Evolutionary conservation across 2,888 invertebrate genomes (phyloP).

Genomic region (Allolobophora icterica): DNA sequence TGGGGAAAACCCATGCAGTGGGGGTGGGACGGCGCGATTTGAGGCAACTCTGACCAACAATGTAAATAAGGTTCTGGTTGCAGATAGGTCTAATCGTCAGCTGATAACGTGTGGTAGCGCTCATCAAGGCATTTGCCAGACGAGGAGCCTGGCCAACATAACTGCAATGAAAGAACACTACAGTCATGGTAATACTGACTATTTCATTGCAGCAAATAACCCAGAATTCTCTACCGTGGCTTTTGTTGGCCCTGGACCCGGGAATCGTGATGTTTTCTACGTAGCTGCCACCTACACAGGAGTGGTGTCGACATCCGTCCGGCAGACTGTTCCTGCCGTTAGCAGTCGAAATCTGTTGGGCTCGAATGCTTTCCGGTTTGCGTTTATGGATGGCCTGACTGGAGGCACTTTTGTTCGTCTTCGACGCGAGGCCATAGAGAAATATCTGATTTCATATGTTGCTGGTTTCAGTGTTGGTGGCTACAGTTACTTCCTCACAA

Average conservation of each 20-base stretch:
- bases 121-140: conserved; percentile 48
- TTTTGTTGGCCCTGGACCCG: conserved; percentile 41
- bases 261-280: conserved; percentile 37
- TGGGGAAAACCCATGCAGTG: conserved; percentile 32
- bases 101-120: conserved; percentile 60
- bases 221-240: conserved; percentile 40
- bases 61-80: conserved; percentile 58
- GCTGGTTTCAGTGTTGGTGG: conserved; percentile 57
- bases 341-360: conserved; percentile 39
- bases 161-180: not conserved
- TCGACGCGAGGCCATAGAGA: conserved; percentile 32
- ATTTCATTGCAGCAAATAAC: conserved; percentile 42
- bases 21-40: not conserved
- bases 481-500: conserved; percentile 55
- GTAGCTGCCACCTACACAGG: conserved; percentile 38
- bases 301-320: not conserved
- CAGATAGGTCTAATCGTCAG: conserved; percentile 53
- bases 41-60: conserved; percentile 51
- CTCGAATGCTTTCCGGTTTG: conserved; percentile 29
- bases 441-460: conserved; percentile 54
- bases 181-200: not conserved
- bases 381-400: conserved; percentile 31
- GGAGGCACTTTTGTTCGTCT: conserved; percentile 34
- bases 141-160: conserved; percentile 24
- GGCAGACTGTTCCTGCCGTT: conserved; percentile 37